Evolutionary conservation across 2,797 vertebrate genomes (phyloP).

Genomic region (Apodemus agrarius): DNA sequence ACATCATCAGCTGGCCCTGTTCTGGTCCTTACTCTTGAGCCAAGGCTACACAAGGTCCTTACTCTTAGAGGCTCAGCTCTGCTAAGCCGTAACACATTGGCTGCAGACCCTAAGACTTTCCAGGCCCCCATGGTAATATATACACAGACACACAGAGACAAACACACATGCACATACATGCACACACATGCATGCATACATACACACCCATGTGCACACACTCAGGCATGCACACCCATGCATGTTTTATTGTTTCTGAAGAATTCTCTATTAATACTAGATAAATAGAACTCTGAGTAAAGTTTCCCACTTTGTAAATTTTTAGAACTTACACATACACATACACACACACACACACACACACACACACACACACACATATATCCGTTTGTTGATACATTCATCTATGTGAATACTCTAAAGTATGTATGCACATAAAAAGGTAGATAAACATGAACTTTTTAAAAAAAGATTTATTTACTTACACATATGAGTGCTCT

Average conservation of each 20-base stretch:
- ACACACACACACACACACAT: too few relatives aligned
- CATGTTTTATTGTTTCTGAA: not conserved
- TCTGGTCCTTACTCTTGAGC: too few relatives aligned
- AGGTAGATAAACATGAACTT: not conserved
- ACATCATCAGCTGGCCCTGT: too few relatives aligned
- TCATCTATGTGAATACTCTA: not conserved
- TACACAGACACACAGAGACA: not conserved
- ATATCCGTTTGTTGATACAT: too few relatives aligned
- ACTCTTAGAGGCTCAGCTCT: too few relatives aligned
- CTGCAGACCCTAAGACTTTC: too few relatives aligned
- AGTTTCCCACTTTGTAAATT: not conserved
- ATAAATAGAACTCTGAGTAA: not conserved
- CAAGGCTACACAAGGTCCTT: too few relatives aligned
- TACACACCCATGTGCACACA: not conserved
- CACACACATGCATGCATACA: not conserved
- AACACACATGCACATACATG: not conserved
- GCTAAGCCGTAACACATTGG: too few relatives aligned
- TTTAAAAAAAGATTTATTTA: too few relatives aligned
- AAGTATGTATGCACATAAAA: not conserved
- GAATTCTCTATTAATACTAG: not conserved
- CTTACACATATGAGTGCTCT: not conserved
- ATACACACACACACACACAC: too few relatives aligned
- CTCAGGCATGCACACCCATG: not conserved
- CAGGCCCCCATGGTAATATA: too few relatives aligned
- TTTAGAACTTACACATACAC: not conserved